These are phyloP conservation scores for Diogma glabrata DNA, from an alignment of 2,888 invertebrate species.

Conservation along the genomic window DNA sequence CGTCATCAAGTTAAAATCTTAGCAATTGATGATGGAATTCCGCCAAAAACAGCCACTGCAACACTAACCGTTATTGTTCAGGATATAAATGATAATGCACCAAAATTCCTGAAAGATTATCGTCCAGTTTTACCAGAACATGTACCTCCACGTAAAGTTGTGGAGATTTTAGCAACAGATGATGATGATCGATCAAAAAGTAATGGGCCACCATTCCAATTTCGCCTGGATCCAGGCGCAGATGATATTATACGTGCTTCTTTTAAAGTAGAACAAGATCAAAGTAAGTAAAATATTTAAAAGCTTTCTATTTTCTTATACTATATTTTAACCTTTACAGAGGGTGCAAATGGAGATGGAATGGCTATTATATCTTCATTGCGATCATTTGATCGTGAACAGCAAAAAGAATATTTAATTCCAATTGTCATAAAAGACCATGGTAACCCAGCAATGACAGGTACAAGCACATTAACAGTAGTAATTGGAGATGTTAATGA, in stretches of 20 bases:
- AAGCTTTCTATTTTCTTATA: no score
- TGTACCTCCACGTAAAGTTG: slow-evolving; percentile 80
- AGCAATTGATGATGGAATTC: slow-evolving; percentile 89
- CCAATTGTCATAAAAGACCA: slow-evolving; percentile 97
- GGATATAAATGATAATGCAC: slow-evolving; percentile 92
- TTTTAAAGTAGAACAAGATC: slow-evolving; percentile 94
- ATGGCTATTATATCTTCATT: slow-evolving; percentile 95
- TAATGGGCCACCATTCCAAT: slow-evolving; percentile 94
- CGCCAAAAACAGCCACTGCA: slow-evolving; percentile 87
- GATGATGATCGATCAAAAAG: slow-evolving; percentile 89
- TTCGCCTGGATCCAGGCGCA: slow-evolving; percentile 84
- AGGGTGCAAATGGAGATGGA: slow-evolving; percentile 94
- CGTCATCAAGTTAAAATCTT: slow-evolving; percentile 92
- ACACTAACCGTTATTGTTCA: slow-evolving; percentile 89
- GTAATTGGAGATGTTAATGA: slow-evolving; percentile 98
- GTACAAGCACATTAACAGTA: slow-evolving; percentile 89
- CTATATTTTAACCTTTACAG: slow-evolving; percentile 35
- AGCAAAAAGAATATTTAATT: slow-evolving; percentile 90
- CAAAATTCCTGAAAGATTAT: slow-evolving; percentile 85
- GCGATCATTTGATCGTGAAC: slow-evolving; percentile 87
- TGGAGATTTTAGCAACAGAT: slow-evolving; percentile 86
- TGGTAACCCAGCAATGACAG: slow-evolving; percentile 92
- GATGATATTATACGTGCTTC: slow-evolving; percentile 88
- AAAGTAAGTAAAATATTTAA: slow-evolving; percentile 51
- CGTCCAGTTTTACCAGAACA: slow-evolving; percentile 89